These are phyloP conservation scores for Oreotrochilus melanogaster DNA, from an alignment of 2,113 vertebrate species.

Conservation along the genomic window DNA sequence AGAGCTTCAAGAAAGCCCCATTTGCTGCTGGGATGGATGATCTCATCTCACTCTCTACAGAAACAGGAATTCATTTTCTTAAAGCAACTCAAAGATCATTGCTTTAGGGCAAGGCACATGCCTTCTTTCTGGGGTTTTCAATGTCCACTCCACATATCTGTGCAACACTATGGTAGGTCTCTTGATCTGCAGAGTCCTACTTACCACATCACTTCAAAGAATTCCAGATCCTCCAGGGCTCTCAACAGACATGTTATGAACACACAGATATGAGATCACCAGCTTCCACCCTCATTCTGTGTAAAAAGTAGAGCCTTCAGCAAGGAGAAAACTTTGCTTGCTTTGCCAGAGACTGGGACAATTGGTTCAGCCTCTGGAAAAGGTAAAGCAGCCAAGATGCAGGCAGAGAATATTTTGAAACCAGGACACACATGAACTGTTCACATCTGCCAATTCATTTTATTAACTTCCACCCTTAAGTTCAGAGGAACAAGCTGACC, in stretches of 20 bases:
- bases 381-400: background rate
- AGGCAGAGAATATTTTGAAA: background rate
- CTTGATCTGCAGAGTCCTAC: background rate
- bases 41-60: background rate
- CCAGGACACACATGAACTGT: fast-evolving
- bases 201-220: constrained; percentile 29
- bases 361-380: background rate
- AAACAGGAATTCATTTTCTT: background rate
- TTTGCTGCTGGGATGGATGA: background rate
- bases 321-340: background rate
- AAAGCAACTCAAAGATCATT: background rate
- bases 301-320: background rate
- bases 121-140: background rate
- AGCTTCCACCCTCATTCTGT: background rate
- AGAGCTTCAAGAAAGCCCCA: background rate
- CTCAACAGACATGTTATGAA: background rate
- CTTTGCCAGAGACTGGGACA: background rate
- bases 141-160: background rate
- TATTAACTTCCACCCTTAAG: background rate
- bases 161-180: background rate
- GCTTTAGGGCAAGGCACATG: background rate
- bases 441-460: background rate
- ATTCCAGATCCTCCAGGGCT: background rate
- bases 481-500: background rate
- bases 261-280: background rate